A percentile compares a stretch with the other conserved stretches of the same genome.
Evolutionary conservation across 2,888 invertebrate genomes (phyloP).

Genomic region (Lepetodrilus schrolli): DNA sequence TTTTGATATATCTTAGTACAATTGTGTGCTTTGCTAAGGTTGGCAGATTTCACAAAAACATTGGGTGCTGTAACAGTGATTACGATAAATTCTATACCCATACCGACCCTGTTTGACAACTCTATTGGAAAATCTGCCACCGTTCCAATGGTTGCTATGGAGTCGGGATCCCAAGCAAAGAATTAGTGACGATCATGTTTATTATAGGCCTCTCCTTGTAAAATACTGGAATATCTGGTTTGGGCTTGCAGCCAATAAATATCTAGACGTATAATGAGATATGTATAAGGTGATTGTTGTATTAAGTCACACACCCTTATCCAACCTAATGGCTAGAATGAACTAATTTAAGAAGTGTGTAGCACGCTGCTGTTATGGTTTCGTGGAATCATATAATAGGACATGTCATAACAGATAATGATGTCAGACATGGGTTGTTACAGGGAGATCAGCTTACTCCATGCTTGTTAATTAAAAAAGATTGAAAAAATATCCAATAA

Average conservation of each 20-base stretch:
- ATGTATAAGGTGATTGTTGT: not conserved
- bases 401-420: not conserved
- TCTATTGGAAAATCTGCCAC: conserved; percentile 29
- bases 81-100: conserved; percentile 24
- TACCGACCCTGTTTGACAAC: conserved; percentile 15
- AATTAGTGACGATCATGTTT: conserved; percentile 22
- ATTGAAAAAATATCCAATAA: too few species aligned
- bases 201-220: conserved; percentile 9
- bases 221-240: conserved; percentile 30
- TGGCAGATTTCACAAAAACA: conserved; percentile 30
- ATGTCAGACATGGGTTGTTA: not conserved
- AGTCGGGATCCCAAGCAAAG: not conserved
- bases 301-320: not conserved
- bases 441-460: too few species aligned
- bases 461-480: too few species aligned
- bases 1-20: conserved; percentile 26
- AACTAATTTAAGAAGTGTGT: not conserved
- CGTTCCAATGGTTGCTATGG: conserved; percentile 22
- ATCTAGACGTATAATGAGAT: not conserved
- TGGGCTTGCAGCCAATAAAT: conserved; percentile 22
- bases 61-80: conserved; percentile 20
- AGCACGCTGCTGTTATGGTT: not conserved
- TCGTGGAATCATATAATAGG: not conserved
- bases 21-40: not conserved
- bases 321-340: not conserved